These are phyloP conservation scores for Rhinogobius similis DNA, from an alignment of 2,113 vertebrate genomes.

Conservation along the genomic window DNA sequence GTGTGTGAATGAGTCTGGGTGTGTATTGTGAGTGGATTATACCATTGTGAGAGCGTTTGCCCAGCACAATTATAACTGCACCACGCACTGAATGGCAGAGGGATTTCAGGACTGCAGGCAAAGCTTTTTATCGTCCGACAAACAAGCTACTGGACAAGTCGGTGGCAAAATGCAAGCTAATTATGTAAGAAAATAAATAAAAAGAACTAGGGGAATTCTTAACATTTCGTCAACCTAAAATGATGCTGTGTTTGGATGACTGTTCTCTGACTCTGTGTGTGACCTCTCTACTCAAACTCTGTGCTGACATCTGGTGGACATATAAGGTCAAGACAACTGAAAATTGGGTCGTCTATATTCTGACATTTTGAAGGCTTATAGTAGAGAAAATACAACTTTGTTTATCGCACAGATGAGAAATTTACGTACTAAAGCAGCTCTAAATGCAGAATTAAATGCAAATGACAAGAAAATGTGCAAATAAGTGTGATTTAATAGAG, in stretches of 20 bases:
- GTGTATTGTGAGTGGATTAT: conserved; percentile 46
- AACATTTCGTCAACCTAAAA: not conserved
- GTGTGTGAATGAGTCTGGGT: conserved; percentile 22
- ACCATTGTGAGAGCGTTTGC: conserved; percentile 46
- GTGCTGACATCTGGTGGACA: conserved; percentile 58
- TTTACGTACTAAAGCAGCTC: too few relatives aligned
- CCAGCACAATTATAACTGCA: conserved; percentile 59
- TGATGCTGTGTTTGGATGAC: not conserved
- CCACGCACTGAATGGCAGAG: conserved; percentile 23
- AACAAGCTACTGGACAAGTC: not conserved
- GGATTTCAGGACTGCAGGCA: conserved; percentile 21
- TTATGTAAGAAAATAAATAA: too few relatives aligned
- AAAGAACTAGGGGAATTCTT: not conserved
- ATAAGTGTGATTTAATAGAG: too few relatives aligned
- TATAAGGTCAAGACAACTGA: conserved; percentile 19
- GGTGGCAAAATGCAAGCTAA: not conserved
- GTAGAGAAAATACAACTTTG: not conserved
- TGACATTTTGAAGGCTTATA: not conserved
- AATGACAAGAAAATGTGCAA: not conserved
- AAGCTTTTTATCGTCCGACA: conserved; percentile 9
- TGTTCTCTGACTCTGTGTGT: not conserved
- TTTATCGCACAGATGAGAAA: too few relatives aligned
- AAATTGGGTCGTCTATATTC: not conserved
- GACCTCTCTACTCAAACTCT: conserved; percentile 9
- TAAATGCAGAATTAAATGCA: too few relatives aligned